Base-by-base conservation (phyloP, 2,797 vertebrate genomes). In the Chrosomus eos region DNA sequence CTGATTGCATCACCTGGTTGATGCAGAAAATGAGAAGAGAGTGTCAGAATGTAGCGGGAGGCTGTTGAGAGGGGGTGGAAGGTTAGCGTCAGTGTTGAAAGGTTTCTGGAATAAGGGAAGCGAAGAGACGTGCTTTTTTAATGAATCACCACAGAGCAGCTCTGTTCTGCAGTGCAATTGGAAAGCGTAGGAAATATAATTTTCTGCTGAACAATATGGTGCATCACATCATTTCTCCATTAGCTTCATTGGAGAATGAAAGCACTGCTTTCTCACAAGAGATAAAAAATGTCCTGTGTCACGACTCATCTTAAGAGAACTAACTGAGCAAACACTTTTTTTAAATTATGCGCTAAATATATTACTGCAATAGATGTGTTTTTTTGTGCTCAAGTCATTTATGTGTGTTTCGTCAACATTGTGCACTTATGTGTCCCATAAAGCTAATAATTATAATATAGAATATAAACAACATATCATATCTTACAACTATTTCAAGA, bases 1-100 rank as follows among this genome's bases (percentile, higher is more conserved):
- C 86, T 89, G 84, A 88, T 89, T 88, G 85, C 84, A 89, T 87
- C 87, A 88, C 87, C 87, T 88, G 81, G 86, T 84, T 74, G 55
- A 82, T 79, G 75, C 40, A 82, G 77, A 86, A 81, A 88, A 73
- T 21, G n/a, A 82, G 81, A 74, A 72, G 75, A 72, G 53, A 70
- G 66, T 43, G 73, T 83, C 18, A 67, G 75, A 60, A 73, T 48
- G 74, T 67, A 4, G 33, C 40, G 7, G 26, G 33, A 55, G 31
- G 86, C 43, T 73, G 60, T n/a, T 23, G 21, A 71, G 38, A n/a
- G 26, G 16, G 51, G 51, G 28, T 48, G 60, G 36, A 48, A 68
- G 72, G 62, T 78, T 58, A 38, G 26, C 33, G 33, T 48, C 51
- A 38, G 66, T 62, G 66, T 79, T 72, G 28, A 84, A 43, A 48